Percentiles rank a stretch among this genome's conserved stretches.
Conservation (phyloP, 2,113 vertebrate genomes). For the Peromyscus leucopus region DNA sequence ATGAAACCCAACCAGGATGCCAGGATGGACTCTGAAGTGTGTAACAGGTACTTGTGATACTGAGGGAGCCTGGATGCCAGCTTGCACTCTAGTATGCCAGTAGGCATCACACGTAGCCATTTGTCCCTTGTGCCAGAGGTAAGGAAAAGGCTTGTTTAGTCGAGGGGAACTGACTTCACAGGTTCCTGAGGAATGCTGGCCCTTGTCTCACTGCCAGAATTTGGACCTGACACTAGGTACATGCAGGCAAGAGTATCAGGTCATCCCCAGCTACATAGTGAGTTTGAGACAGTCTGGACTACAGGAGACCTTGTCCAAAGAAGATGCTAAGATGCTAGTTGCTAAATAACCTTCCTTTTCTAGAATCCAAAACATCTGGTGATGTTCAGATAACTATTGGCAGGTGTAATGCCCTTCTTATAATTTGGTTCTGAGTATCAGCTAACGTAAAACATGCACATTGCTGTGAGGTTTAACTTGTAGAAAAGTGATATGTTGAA, state of each 20-base stretch:
- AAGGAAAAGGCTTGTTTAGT: not conserved
- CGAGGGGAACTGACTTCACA: not conserved
- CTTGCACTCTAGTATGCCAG: not conserved
- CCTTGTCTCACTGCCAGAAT: not conserved
- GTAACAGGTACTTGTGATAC: not conserved
- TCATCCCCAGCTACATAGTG: not conserved
- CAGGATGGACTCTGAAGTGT: not conserved
- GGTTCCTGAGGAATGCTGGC: not conserved
- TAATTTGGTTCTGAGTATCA: not conserved
- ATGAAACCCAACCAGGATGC: not conserved
- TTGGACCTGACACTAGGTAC: not conserved
- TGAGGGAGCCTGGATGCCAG: not conserved
- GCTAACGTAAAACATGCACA: not conserved
- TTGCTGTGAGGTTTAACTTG: not conserved
- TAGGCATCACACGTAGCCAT: not conserved
- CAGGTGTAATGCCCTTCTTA: too few relatives aligned
- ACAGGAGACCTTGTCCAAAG: not conserved
- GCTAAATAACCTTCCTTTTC: not conserved
- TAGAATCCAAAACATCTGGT: not conserved
- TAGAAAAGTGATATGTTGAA: not conserved
- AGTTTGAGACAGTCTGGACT: not conserved
- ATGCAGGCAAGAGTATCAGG: not conserved
- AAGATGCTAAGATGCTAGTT: not conserved
- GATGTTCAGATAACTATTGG: not conserved
- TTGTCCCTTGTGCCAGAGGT: not conserved